Percentiles rank a stretch among this genome's conserved stretches.
Evolutionary conservation across 2,797 vertebrate genomes (phyloP).

Genomic region (Sarcoramphus papa): DNA sequence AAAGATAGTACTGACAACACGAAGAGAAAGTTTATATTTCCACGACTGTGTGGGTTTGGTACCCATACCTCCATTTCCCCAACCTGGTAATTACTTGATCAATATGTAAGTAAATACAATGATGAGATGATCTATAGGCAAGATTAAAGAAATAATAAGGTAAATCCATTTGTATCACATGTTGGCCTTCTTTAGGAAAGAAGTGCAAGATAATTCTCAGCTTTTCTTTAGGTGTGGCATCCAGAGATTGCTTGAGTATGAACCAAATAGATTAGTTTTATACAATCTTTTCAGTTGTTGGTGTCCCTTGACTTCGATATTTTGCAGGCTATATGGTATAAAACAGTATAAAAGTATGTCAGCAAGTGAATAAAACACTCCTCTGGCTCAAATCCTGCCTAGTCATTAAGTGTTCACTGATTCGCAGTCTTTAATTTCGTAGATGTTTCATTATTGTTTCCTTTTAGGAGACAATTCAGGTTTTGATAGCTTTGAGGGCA

Average conservation of each 20-base stretch:
- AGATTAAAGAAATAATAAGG: not conserved
- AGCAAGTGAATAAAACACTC: not conserved
- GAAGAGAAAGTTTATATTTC: not conserved
- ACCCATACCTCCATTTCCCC: not conserved
- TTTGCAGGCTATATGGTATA: not conserved
- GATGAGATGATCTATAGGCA: not conserved
- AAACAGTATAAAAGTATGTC: not conserved
- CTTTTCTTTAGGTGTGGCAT: not conserved
- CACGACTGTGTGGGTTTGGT: not conserved
- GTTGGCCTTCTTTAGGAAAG: not conserved
- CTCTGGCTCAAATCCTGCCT: not conserved
- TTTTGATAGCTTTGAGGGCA: not conserved
- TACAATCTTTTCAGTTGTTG: not conserved
- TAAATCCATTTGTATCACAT: not conserved
- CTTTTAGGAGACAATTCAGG: not conserved
- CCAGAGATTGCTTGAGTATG: not conserved
- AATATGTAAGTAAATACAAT: not conserved
- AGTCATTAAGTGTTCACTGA: not conserved
- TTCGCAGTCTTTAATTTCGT: not conserved
- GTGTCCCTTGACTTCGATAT: not conserved
- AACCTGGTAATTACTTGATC: not conserved
- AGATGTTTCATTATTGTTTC: not conserved
- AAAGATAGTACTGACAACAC: not conserved
- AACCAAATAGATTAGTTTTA: not conserved
- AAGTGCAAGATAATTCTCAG: not conserved